Evolutionary conservation across 2,113 vertebrate species (phyloP).

Genomic region (Anas platyrhynchos): DNA sequence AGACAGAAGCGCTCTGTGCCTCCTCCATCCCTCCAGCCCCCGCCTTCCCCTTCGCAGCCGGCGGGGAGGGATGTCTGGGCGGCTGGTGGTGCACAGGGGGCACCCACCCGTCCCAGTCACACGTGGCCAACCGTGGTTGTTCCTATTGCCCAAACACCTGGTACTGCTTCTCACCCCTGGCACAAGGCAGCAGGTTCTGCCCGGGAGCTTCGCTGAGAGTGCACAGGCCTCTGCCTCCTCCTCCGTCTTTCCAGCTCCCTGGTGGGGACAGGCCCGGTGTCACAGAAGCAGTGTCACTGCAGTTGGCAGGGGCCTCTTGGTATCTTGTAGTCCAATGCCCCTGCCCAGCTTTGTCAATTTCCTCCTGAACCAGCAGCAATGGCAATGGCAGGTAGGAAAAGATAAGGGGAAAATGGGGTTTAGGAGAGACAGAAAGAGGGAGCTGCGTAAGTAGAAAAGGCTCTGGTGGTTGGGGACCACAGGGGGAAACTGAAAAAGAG

Average conservation of each 20-base stretch:
- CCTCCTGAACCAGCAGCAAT: not conserved
- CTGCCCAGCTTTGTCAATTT: not conserved
- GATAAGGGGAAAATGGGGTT: not conserved
- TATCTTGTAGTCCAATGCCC: rapidly evolving
- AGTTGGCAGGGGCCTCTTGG: not conserved
- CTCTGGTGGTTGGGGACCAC: not conserved
- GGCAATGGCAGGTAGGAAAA: not conserved
- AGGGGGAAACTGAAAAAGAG: not conserved
- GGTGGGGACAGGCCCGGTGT: not conserved
- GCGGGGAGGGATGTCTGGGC: not conserved
- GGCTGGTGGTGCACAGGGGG: not conserved
- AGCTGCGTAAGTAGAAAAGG: not conserved
- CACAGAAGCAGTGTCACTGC: no score
- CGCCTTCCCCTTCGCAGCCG: no score
- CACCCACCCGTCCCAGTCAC: not conserved
- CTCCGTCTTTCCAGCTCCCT: no score
- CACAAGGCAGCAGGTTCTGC: rapidly evolving
- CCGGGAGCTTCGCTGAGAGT: no score
- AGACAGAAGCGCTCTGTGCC: not conserved
- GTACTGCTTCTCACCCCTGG: no score
- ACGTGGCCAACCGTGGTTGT: not conserved
- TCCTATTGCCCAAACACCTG: rapidly evolving
- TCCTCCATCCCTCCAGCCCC: no score
- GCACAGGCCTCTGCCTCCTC: no score
- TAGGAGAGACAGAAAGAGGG: not conserved